phyloP scores from a whole-genome alignment of 2,797 vertebrate genomes.

The Linurgus olivaceus region DNA sequence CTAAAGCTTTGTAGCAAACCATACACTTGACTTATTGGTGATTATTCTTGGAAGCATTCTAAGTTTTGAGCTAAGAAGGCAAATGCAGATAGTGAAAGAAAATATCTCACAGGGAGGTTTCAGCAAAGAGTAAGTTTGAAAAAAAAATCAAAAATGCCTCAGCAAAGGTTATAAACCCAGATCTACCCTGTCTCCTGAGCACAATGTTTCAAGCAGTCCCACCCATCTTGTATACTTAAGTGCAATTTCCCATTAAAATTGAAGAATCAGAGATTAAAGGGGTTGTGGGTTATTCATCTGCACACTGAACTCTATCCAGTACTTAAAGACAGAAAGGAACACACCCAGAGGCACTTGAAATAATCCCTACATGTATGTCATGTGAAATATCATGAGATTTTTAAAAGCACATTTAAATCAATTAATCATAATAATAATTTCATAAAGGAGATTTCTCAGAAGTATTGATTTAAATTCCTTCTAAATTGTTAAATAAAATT shows the following conservation, averaged over 20 bases:
- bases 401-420: conserved; percentile 36
- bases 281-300: not conserved
- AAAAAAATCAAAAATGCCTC: not conserved
- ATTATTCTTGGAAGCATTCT: not conserved
- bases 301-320: not conserved
- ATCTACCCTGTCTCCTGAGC: not conserved
- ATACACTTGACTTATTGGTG: not conserved
- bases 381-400: conserved; percentile 8
- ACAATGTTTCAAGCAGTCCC: not conserved
- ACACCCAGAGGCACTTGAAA: not conserved
- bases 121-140: not conserved
- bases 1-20: not conserved
- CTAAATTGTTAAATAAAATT: conserved; percentile 40
- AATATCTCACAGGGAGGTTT: not conserved
- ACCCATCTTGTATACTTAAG: not conserved
- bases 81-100: not conserved
- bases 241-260: not conserved
- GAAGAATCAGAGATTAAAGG: not conserved
- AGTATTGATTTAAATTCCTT: conserved; percentile 25
- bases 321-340: not conserved
- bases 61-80: not conserved
- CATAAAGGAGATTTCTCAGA: conserved; percentile 29
- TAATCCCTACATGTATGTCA: not conserved
- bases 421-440: conserved; percentile 32
- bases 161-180: not conserved